These are phyloP conservation scores for Petrophora chlorosata DNA, from an alignment of 2,888 invertebrate genomes.

Conservation along the genomic window DNA sequence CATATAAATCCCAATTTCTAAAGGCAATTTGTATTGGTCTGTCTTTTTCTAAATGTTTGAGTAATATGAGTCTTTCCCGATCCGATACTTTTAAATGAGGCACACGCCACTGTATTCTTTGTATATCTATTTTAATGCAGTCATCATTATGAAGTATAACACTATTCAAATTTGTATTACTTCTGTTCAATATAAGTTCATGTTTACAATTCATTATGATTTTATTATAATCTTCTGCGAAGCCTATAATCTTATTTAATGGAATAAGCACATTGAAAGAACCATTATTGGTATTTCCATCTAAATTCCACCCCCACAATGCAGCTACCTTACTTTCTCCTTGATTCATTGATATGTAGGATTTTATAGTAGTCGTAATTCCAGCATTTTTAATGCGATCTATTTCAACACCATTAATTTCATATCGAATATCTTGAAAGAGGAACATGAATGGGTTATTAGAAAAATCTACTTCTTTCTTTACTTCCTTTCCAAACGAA, in stretches of 20 bases:
- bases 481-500: not conserved
- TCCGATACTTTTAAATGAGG: constrained; percentile 1
- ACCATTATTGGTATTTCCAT: not conserved
- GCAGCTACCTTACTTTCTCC: constrained; percentile 37
- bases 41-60: constrained; percentile 16
- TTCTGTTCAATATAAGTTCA: constrained; percentile 10
- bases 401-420: not conserved
- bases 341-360: constrained; percentile 46
- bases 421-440: constrained; percentile 16
- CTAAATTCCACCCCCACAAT: constrained; percentile 35
- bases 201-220: constrained; percentile 12
- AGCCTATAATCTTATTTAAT: constrained; percentile 16
- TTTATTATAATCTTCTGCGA: constrained; percentile 41
- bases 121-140: not conserved
- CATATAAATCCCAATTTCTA: constrained; percentile 34
- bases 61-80: not conserved
- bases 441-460: constrained; percentile 9
- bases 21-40: constrained; percentile 1
- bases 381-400: constrained; percentile 7
- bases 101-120: constrained; percentile 1
- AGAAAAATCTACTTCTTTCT: not conserved
- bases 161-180: not conserved
- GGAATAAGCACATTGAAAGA: not conserved
- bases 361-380: constrained; percentile 40
- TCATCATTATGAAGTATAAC: no score